Conservation (phyloP, 2,888 invertebrate genomes). For the Anorthoa munda region DNA sequence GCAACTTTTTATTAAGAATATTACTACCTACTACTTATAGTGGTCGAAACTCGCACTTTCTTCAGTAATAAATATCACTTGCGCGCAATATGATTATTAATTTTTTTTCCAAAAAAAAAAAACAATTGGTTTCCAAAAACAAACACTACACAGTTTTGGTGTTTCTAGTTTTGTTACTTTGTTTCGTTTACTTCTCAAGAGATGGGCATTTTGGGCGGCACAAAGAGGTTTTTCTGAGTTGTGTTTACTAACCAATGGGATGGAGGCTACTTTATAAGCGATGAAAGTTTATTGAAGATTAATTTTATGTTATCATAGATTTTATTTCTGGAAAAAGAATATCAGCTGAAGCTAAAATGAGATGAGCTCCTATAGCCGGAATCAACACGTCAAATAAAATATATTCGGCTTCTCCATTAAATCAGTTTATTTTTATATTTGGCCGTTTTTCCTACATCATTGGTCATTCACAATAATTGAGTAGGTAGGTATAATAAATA, state of each 20-base stretch:
- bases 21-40: too few relatives aligned
- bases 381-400: background rate
- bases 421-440: background rate
- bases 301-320: background rate
- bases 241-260: background rate
- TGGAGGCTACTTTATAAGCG: background rate
- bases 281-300: background rate
- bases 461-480: background rate
- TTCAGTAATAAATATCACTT: too few relatives aligned
- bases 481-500: constrained; percentile 9
- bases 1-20: too few relatives aligned
- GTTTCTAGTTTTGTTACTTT: too few relatives aligned
- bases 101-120: too few relatives aligned
- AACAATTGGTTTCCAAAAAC: too few relatives aligned
- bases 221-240: background rate
- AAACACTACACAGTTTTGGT: too few relatives aligned
- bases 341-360: background rate
- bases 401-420: background rate
- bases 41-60: too few relatives aligned
- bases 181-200: background rate
- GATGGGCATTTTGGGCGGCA: too few relatives aligned
- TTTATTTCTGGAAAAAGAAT: background rate
- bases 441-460: background rate
- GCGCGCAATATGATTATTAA: too few relatives aligned
- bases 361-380: background rate